Conservation (phyloP, 2,113 vertebrate genomes). For the Ornithorhynchus anatinus region DNA sequence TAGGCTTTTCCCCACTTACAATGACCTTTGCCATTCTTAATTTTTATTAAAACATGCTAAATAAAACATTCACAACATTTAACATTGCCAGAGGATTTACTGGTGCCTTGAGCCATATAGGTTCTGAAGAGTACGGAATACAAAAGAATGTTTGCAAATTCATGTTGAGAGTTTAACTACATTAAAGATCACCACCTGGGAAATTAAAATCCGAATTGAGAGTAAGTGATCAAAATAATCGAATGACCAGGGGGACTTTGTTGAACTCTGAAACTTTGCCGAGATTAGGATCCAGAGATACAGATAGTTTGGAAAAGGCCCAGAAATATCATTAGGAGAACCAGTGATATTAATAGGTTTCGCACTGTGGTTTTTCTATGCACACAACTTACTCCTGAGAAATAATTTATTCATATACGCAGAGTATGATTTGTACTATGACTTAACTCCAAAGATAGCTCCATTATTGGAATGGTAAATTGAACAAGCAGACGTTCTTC, state of each 20-base stretch:
- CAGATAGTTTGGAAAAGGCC: not conserved
- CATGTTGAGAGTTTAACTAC: slow-evolving; percentile 9
- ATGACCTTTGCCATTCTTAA: too few species aligned
- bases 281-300: not conserved
- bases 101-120: not conserved
- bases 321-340: slow-evolving; percentile 28
- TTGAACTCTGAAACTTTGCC: not conserved
- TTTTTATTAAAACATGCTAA: not conserved
- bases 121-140: not conserved
- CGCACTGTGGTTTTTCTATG: not conserved
- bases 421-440: slow-evolving; percentile 8
- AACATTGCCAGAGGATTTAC: not conserved
- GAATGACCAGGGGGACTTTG: not conserved
- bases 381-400: not conserved
- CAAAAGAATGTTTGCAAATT: slow-evolving; percentile 20
- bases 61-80: not conserved
- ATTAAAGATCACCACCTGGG: not conserved
- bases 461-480: not conserved
- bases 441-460: not conserved
- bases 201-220: not conserved
- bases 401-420: slow-evolving; percentile 7
- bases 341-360: not conserved
- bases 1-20: too few species aligned
- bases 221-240: slow-evolving; percentile 19
- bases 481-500: too few species aligned